Base-by-base conservation (phyloP, 2,888 invertebrate genomes). In the Tubulanus polymorphus region DNA sequence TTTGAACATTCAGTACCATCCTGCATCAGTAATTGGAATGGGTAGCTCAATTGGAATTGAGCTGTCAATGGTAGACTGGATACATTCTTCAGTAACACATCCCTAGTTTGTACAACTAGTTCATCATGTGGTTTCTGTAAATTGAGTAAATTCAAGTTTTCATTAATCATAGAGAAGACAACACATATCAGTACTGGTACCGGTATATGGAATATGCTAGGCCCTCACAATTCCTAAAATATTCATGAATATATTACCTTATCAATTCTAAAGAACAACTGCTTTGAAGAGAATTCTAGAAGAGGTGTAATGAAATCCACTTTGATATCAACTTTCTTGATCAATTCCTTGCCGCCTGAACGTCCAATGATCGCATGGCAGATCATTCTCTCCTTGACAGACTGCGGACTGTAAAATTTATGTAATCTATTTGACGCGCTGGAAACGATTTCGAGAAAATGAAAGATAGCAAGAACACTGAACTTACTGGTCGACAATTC, bases 301-400 rank as follows among this genome's bases (percentile, higher is more conserved):
- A 79, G 63, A 1, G 79, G 79, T 52, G 69, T 72, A 63, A 79
- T 75, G 59, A 80, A 79, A 51, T 79, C 74, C 26, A 74, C 72
- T 30, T 65, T 62, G n/a, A 80, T 63, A 53, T 76, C 70, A 29
- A 77, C 71, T 57, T 70, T 73, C 70, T 77, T 77, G 60, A 80
- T 74, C 45, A 75, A 65, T 56, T 78, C 78, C 60, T 79, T 80
- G n/a, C 78, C 78, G 15, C 78, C 79, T 52, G 73, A 69, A 32
- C 75, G 65, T 5, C 79, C 79, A 60, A 79, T 76, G 54, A 80
- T 78, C 25, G 79, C 74, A 60, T 78, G 75, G 56, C 79, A 80
- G 30, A 74, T 57, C 54, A 79, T 57, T 8, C 64, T 63, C 63
- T 79, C 79, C 32, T 69, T 66, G n/a, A 79, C 70, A 55, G 61